Percentiles rank a stretch among this genome's conserved stretches.
Evolutionary conservation across 2,113 vertebrate genomes (phyloP).

Genomic region (Romanogobio albipinnatus): DNA sequence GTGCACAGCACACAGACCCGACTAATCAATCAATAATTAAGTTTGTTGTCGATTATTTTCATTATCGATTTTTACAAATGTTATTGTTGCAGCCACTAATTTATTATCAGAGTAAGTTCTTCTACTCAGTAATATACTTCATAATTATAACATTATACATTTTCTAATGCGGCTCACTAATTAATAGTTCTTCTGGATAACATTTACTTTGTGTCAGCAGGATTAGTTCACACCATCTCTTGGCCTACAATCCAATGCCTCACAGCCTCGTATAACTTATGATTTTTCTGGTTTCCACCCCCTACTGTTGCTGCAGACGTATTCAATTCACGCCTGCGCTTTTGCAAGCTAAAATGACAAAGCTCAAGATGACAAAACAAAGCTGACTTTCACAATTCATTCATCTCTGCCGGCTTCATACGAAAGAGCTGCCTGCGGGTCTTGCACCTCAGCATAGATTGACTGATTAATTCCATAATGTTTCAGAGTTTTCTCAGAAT

Average conservation of each 20-base stretch:
- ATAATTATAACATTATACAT: neutral
- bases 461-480: conserved; percentile 42
- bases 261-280: neutral
- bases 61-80: neutral
- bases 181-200: neutral
- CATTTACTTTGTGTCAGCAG: conserved; percentile 19
- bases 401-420: neutral
- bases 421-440: neutral
- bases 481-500: conserved; percentile 16
- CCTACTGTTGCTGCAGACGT: neutral
- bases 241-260: neutral
- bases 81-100: neutral
- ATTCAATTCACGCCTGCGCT: neutral
- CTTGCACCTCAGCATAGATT: conserved; percentile 8
- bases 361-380: conserved; percentile 5
- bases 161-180: neutral
- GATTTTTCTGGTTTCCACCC: neutral
- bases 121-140: neutral
- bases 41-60: neutral
- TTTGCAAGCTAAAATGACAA: neutral
- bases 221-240: neutral
- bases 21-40: neutral
- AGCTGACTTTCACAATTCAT: conserved; percentile 34
- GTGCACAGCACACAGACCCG: neutral
- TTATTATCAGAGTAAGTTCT: neutral